Conservation (phyloP, 2,888 invertebrate species). For the Nowickia ferox region DNA sequence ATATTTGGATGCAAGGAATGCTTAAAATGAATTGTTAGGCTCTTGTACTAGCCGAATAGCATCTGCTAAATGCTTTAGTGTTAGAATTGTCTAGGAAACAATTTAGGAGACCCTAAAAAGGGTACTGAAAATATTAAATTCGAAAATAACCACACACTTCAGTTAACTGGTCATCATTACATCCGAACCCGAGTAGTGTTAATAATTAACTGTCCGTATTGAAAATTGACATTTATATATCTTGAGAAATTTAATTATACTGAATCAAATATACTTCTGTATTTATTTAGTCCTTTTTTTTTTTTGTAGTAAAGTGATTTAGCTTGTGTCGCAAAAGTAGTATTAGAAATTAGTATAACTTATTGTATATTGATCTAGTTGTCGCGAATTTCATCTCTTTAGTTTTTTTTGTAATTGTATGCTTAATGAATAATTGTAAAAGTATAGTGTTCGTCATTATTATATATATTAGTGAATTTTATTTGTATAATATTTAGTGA, state of each 20-base stretch:
- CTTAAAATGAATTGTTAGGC: neutral
- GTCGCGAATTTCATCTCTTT: no score
- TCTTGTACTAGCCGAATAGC: neutral
- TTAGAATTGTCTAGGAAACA: neutral
- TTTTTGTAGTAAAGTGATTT: no score
- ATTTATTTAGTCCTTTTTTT: no score
- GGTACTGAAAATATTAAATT: neutral
- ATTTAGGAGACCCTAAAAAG: neutral
- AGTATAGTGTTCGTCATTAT: no score
- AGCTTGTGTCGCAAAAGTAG: no score
- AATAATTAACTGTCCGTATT: neutral
- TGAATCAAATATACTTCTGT: no score
- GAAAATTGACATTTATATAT: neutral
- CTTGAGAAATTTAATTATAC: neutral
- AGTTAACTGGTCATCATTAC: neutral
- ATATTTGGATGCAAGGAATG: neutral
- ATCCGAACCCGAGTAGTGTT: neutral
- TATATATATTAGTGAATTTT: no score
- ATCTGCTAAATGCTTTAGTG: neutral
- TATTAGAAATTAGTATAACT: no score
- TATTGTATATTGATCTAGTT: no score
- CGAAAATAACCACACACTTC: neutral
- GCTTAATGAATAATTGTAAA: no score
- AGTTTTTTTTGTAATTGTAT: no score
- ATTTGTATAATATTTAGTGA: no score